phyloP scores from a whole-genome alignment of 2,888 invertebrate genomes.

The Osedax fenrisi region DNA sequence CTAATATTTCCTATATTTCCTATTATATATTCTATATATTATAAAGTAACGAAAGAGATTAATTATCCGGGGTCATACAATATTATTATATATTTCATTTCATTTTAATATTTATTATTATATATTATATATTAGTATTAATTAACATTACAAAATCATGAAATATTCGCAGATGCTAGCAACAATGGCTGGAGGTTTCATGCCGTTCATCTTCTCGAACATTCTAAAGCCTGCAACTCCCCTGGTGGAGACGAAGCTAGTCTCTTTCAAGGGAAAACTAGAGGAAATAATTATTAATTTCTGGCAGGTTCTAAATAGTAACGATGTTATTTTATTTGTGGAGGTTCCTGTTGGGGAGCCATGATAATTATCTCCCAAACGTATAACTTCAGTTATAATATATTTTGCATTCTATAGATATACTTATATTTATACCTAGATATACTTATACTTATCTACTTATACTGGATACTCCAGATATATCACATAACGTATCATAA shows the following conservation, averaged over 20 bases:
- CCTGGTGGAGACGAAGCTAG: conserved; percentile 40
- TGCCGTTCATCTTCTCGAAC: conserved; percentile 36
- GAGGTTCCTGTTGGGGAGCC: neutral
- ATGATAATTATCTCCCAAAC: neutral
- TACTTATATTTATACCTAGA: too few relatives aligned
- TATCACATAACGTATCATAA: too few relatives aligned
- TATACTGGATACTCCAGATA: too few relatives aligned
- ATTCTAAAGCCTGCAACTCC: conserved; percentile 33
- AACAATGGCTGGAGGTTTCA: conserved; percentile 36
- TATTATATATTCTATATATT: neutral
- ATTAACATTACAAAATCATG: neutral
- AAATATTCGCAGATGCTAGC: conserved; percentile 33
- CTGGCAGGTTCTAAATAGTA: conserved; percentile 41
- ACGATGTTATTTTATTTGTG: conserved; percentile 5
- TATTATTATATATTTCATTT: neutral
- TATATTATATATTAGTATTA: neutral
- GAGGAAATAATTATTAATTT: conserved; percentile 46
- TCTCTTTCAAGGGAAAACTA: conserved; percentile 47
- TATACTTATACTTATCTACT: too few relatives aligned
- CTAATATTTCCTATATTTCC: too few relatives aligned
- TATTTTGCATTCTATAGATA: neutral
- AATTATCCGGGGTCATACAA: too few relatives aligned
- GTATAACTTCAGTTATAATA: neutral
- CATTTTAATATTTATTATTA: neutral
- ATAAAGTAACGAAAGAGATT: too few relatives aligned